phyloP scores from a whole-genome alignment of 2,888 invertebrate species.

The Apodemia hepburni region DNA sequence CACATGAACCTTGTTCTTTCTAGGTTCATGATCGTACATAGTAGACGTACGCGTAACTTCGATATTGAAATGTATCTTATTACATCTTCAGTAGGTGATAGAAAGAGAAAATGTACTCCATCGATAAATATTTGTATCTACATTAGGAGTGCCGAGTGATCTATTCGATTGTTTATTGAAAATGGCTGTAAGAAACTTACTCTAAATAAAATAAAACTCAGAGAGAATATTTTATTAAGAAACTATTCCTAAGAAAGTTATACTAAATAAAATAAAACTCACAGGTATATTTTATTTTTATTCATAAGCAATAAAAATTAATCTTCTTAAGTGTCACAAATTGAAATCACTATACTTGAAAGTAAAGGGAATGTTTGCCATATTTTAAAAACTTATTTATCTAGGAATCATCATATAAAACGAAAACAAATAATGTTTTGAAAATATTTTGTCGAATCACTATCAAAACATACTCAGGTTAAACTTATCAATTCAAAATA shows the following conservation, averaged over 20 bases:
- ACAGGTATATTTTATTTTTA: constrained; percentile 62
- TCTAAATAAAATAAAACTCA: constrained; percentile 36
- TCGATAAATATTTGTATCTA: no score
- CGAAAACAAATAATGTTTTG: neutral
- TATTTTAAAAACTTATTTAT: constrained; percentile 48
- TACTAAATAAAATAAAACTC: constrained; percentile 35
- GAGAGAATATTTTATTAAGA: constrained; percentile 47
- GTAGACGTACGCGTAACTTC: no score
- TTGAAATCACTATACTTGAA: constrained; percentile 57
- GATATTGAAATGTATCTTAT: no score
- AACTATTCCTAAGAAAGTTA: neutral
- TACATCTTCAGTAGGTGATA: no score
- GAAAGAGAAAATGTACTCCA: no score
- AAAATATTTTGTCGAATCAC: constrained; percentile 43
- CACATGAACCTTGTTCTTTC: neutral
- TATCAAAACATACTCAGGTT: constrained; percentile 30
- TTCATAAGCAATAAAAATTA: constrained; percentile 79
- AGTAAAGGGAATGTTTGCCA: constrained; percentile 50
- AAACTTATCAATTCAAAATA: constrained; percentile 40
- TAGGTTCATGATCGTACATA: no score
- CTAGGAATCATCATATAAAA: constrained; percentile 25
- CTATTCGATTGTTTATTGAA: no score
- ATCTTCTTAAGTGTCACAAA: constrained; percentile 66
- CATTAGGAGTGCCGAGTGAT: no score
- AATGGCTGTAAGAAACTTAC: neutral